phyloP scores from a whole-genome alignment of 1,140 invertebrate genomes.

The Drosophila tani region DNA sequence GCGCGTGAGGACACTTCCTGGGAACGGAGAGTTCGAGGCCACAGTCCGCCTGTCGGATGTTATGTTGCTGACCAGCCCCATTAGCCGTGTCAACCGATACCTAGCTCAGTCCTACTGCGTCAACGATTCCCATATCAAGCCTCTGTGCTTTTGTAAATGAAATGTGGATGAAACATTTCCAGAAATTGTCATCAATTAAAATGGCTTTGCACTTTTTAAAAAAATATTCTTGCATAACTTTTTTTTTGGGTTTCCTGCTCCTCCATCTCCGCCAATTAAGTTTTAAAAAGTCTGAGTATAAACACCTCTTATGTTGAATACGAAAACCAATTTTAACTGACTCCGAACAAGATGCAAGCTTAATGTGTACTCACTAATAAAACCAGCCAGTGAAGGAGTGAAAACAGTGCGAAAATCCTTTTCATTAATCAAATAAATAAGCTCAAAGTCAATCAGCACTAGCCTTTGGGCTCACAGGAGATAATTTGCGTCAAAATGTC shows the following conservation, averaged over 20 bases:
- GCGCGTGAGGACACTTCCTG: conserved; percentile 24
- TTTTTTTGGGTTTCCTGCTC: too few species aligned
- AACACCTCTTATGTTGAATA: not conserved
- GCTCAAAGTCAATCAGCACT: conserved; percentile 43
- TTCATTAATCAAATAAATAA: conserved; percentile 60
- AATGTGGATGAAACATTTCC: not conserved
- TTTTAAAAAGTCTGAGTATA: too few species aligned
- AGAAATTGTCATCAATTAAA: not conserved
- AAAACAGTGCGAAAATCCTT: conserved; percentile 30
- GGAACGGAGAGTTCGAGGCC: conserved; percentile 30
- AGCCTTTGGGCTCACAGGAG: conserved; percentile 57
- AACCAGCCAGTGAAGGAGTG: not conserved
- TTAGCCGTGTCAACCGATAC: conserved; percentile 28
- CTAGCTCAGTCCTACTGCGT: conserved; percentile 21
- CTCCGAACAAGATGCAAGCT: not conserved
- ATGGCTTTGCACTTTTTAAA: too few species aligned
- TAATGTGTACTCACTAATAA: not conserved
- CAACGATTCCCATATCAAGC: conserved; percentile 10
- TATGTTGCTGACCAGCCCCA: conserved; percentile 16
- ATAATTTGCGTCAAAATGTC: conserved; percentile 79
- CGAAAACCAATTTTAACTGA: too few species aligned
- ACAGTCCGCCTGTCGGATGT: conserved; percentile 21
- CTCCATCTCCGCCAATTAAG: too few species aligned
- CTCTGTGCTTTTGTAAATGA: conserved; percentile 64
- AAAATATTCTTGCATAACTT: too few species aligned